A percentile compares a stretch with the other conserved stretches of the same genome.
phyloP scores from a whole-genome alignment of 1,140 invertebrate species.

The Cyphomyrmex costatus region DNA sequence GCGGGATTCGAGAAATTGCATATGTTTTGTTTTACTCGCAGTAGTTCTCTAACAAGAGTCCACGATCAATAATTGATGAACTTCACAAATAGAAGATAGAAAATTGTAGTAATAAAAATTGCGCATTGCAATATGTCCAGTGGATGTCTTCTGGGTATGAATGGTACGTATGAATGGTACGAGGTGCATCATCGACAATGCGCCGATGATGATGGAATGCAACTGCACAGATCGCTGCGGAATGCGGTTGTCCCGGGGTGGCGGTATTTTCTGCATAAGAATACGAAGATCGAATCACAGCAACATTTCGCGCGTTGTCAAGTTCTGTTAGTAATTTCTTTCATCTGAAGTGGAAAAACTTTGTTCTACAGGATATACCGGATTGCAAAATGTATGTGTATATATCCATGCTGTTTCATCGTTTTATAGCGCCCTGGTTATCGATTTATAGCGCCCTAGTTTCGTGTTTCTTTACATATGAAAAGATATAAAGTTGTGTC shows the following conservation, averaged over 20 bases:
- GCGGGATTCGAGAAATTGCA: neutral
- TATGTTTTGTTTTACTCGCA: neutral
- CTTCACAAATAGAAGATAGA: constrained; percentile 14
- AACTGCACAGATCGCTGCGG: constrained; percentile 60
- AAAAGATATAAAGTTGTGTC: neutral
- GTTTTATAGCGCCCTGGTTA: neutral
- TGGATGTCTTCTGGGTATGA: constrained; percentile 44
- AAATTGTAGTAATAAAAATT: constrained; percentile 48
- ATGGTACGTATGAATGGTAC: constrained; percentile 34
- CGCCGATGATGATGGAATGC: constrained; percentile 55
- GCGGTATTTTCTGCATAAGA: constrained; percentile 33
- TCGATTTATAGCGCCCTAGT: neutral
- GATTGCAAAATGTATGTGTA: neutral
- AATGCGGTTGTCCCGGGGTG: constrained; percentile 63
- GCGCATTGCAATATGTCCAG: constrained; percentile 15
- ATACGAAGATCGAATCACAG: constrained; percentile 28
- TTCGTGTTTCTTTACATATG: neutral
- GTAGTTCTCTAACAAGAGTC: neutral
- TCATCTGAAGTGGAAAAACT: neutral
- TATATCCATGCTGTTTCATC: neutral
- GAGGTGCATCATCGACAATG: constrained; percentile 69
- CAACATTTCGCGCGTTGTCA: neutral
- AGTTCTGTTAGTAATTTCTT: neutral
- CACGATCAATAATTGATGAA: constrained; percentile 21
- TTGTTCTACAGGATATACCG: neutral